phyloP scores from a whole-genome alignment of 2,888 invertebrate species.

The Orchesella flavescens region DNA sequence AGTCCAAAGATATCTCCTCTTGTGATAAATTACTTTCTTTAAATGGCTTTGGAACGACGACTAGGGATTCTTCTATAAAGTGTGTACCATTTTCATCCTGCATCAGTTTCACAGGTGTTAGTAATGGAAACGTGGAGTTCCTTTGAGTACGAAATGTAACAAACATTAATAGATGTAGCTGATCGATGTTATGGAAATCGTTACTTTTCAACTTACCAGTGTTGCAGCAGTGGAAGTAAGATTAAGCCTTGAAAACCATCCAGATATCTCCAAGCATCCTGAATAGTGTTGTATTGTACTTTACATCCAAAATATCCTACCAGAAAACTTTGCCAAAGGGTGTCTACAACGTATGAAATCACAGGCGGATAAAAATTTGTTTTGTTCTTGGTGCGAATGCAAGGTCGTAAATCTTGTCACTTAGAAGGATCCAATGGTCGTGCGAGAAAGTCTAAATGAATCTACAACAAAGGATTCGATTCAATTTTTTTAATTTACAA shows the following conservation, averaged over 20 bases:
- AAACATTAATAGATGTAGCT: not conserved
- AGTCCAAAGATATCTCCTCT: not conserved
- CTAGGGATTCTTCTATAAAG: too few species aligned
- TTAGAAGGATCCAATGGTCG: not conserved
- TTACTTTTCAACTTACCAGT: too few species aligned
- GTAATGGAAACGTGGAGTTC: slow-evolving; percentile 13
- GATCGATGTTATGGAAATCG: too few species aligned
- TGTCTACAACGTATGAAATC: slow-evolving; percentile 17
- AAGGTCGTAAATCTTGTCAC: slow-evolving; percentile 33
- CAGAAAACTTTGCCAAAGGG: slow-evolving; percentile 50
- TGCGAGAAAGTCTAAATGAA: slow-evolving; percentile 28
- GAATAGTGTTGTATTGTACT: not conserved
- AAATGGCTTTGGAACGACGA: too few species aligned
- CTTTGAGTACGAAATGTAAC: too few species aligned
- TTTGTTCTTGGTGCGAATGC: slow-evolving; percentile 31
- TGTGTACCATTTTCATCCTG: not conserved
- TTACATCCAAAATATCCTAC: slow-evolving; percentile 45
- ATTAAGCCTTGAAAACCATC: slow-evolving; percentile 26
- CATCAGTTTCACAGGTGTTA: not conserved
- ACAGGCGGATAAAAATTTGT: slow-evolving; percentile 17
- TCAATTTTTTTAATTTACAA: too few species aligned
- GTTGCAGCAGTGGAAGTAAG: slow-evolving; percentile 32
- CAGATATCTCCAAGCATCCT: slow-evolving; percentile 26
- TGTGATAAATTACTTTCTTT: not conserved
- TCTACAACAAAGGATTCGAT: slow-evolving; percentile 21